Percentiles rank a stretch among this genome's conserved stretches.
Evolutionary conservation across 37 sponge, comb jelly and placozoan species (phyloP).

Genomic region (Aphrocallistes beatrix): DNA sequence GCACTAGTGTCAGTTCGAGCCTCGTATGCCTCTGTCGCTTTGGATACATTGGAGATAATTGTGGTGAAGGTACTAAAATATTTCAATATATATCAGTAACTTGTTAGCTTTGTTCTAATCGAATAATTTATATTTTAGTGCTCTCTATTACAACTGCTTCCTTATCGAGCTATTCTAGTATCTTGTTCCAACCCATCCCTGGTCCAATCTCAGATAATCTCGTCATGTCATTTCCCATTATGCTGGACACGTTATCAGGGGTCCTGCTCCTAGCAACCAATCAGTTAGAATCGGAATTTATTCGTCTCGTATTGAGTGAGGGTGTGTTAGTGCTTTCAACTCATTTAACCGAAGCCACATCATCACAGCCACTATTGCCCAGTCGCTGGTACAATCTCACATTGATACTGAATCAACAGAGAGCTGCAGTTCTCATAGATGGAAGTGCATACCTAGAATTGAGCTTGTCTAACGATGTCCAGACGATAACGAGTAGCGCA

Average conservation of each 20-base stretch:
- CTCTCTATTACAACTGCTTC: conserved; percentile 31
- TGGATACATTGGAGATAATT: not conserved
- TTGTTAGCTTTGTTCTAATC: no score
- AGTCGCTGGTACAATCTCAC: conserved; percentile 3
- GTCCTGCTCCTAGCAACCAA: not conserved
- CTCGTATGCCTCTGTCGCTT: not conserved
- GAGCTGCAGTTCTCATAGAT: not conserved
- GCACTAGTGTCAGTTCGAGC: not conserved
- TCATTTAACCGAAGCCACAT: not conserved
- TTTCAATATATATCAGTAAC: no score
- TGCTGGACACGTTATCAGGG: not conserved
- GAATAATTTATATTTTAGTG: no score
- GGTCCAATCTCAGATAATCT: not conserved
- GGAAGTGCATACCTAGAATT: not conserved
- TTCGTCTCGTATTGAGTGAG: not conserved
- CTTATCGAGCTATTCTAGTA: conserved; percentile 55
- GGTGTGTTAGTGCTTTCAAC: not conserved
- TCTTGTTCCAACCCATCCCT: conserved; percentile 46
- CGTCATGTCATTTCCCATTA: not conserved
- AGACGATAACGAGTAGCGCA: not conserved
- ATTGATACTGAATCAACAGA: not conserved
- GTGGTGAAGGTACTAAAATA: not conserved
- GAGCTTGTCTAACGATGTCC: not conserved
- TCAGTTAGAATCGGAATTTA: not conserved
- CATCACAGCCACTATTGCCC: not conserved